phyloP scores from a whole-genome alignment of 2,888 invertebrate genomes.

The Acanthoscelides obtectus region DNA sequence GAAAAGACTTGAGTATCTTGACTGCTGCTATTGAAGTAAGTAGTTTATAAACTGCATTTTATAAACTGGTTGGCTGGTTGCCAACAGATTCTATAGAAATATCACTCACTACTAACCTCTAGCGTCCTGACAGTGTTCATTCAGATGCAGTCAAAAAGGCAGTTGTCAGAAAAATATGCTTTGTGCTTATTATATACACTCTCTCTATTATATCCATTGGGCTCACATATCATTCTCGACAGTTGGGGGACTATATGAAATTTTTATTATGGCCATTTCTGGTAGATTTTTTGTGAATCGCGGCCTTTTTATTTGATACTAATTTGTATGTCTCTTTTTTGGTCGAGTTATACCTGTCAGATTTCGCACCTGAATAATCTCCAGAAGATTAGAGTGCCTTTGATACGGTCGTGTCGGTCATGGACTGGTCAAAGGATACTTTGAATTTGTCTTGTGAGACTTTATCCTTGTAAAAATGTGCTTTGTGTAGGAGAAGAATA shows the following conservation, averaged over 20 bases:
- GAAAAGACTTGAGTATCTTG: too few relatives aligned
- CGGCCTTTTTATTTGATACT: background rate
- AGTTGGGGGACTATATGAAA: conserved; percentile 36
- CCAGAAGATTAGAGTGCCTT: background rate
- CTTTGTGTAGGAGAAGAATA: background rate
- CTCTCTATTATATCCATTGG: conserved; percentile 12
- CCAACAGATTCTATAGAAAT: too few relatives aligned
- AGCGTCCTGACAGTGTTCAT: background rate
- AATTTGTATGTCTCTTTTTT: background rate
- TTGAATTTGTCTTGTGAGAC: background rate
- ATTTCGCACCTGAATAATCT: background rate
- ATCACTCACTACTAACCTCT: background rate
- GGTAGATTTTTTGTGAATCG: background rate
- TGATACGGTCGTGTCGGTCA: background rate
- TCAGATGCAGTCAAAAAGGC: background rate
- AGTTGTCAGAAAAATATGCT: background rate
- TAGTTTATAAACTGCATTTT: too few relatives aligned
- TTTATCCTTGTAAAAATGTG: background rate
- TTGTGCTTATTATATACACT: conserved; percentile 6
- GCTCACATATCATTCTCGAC: conserved; percentile 14
- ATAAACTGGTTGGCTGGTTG: too few relatives aligned
- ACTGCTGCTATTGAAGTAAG: too few relatives aligned
- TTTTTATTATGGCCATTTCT: conserved; percentile 31
- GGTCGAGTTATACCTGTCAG: background rate
- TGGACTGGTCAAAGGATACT: background rate